Base-by-base conservation (phyloP, 2,888 invertebrate genomes). In the Aporophyla lueneburgensis region DNA sequence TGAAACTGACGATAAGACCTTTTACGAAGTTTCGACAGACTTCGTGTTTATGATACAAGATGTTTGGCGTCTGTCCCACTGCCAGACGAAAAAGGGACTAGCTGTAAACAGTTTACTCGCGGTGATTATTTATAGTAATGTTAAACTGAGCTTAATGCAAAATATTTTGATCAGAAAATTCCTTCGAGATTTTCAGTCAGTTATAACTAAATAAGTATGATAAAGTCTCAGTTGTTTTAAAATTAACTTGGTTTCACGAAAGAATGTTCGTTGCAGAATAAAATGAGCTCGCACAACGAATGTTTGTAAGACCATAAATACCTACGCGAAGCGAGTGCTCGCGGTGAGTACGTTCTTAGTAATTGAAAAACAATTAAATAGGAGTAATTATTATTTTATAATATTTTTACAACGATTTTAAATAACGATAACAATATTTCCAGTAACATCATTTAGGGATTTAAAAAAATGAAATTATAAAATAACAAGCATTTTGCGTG, bases 1-100 rank as follows among this genome's bases (percentile, higher is more conserved):
- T n/a, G 21, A 61, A 58, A 27, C 24, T 70, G 49, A 14, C 68
- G 75, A 61, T 74, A 83, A 78, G 70, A 71, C n/a, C 27, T 69
- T 62, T 21, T 16, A 24, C 19, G 21, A 75, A 81, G 43, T 62
- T n/a, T 56, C 9, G 59, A 62, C 63, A 59, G 40, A 46, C 12
- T 65, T 65, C 68, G 53, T 46, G 49, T 56, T 49, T 33, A 54
- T 69, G 27, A 2, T 40, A 21, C 9, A 59, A 14, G 3, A 21
- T 40, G 51, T 61, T 61, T 16, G 9, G 27, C 1, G 9, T 27
- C 56, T 54, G 56, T 14, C 2, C 14, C n/a, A 56, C n/a, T 5
- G 12, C 12, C 51, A 5, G 12, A 5, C 19, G 51, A 51, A 19
- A 19, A 19, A 51, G 7, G 19, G 19, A 51, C 19, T 51, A 21